phyloP scores from a whole-genome alignment of 1,140 invertebrate genomes.

The Drosophila carrolli region DNA sequence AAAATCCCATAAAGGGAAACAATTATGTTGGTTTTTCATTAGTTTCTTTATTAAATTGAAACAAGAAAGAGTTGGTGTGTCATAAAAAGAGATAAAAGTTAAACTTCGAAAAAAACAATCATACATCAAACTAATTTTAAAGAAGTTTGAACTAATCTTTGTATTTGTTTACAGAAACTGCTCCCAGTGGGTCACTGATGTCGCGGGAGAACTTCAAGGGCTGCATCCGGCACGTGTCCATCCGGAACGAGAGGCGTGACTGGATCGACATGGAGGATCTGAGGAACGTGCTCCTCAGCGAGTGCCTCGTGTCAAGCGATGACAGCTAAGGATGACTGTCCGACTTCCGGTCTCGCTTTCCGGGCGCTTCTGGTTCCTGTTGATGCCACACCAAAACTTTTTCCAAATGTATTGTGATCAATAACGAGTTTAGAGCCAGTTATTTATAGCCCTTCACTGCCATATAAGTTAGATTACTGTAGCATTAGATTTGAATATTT shows the following conservation, averaged over 20 bases:
- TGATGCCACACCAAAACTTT: constrained; percentile 77
- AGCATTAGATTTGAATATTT: constrained; percentile 19
- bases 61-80: too few relatives aligned
- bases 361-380: constrained; percentile 57
- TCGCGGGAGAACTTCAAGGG: constrained; percentile 94
- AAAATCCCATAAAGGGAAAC: too few relatives aligned
- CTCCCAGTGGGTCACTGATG: constrained; percentile 88
- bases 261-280: constrained; percentile 94
- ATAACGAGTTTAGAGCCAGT: constrained; percentile 65
- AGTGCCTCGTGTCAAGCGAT: constrained; percentile 86
- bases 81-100: too few relatives aligned
- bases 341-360: constrained; percentile 6
- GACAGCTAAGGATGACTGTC: constrained; percentile 48
- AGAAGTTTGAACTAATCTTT: background rate
- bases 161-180: constrained; percentile 86
- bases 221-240: constrained; percentile 94
- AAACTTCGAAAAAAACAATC: background rate
- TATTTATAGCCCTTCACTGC: constrained; percentile 67
- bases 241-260: constrained; percentile 88
- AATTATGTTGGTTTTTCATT: too few relatives aligned
- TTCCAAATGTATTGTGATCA: constrained; percentile 82
- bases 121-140: background rate
- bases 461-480: constrained; percentile 68
- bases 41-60: too few relatives aligned
- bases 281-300: constrained; percentile 93